Conservation (phyloP, 1,140 invertebrate genomes). For the Diorhabda carinulata region DNA sequence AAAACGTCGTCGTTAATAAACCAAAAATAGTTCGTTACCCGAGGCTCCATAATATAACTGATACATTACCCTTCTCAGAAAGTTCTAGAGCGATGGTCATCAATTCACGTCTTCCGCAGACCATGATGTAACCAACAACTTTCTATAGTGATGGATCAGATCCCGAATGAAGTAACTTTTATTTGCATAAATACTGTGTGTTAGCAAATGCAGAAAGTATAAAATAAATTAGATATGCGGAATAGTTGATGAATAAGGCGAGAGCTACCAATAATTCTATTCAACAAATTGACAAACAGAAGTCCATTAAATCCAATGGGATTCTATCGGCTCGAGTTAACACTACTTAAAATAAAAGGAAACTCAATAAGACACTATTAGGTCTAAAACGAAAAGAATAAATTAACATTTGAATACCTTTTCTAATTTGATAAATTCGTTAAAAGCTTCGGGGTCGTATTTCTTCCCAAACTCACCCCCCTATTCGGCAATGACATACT, state of each 20-base stretch:
- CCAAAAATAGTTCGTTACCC: too few species aligned
- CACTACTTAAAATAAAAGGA: constrained; percentile 4
- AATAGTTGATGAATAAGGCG: too few species aligned
- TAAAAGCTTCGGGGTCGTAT: constrained; percentile 19
- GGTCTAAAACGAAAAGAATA: constrained; percentile 9
- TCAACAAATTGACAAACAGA: background rate
- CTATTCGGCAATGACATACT: constrained; percentile 19
- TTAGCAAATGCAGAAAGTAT: too few species aligned
- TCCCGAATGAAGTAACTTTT: background rate
- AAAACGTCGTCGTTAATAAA: too few species aligned
- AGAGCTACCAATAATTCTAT: too few species aligned
- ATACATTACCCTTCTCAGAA: constrained; percentile 4
- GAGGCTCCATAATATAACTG: too few species aligned
- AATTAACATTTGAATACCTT: constrained; percentile 24
- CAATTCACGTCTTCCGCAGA: constrained; percentile 16
- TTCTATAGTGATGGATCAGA: constrained; percentile 14
- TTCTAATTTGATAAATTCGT: constrained; percentile 22
- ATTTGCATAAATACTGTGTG: constrained; percentile 13
- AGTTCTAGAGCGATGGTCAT: constrained; percentile 9
- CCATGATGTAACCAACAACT: background rate
- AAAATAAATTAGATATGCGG: too few species aligned
- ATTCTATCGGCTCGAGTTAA: constrained; percentile 4
- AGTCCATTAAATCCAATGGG: background rate
- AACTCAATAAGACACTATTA: constrained; percentile 12
- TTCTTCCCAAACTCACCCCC: constrained; percentile 12